phyloP scores from a whole-genome alignment of 2,113 vertebrate species.

The Silurus meridionalis region DNA sequence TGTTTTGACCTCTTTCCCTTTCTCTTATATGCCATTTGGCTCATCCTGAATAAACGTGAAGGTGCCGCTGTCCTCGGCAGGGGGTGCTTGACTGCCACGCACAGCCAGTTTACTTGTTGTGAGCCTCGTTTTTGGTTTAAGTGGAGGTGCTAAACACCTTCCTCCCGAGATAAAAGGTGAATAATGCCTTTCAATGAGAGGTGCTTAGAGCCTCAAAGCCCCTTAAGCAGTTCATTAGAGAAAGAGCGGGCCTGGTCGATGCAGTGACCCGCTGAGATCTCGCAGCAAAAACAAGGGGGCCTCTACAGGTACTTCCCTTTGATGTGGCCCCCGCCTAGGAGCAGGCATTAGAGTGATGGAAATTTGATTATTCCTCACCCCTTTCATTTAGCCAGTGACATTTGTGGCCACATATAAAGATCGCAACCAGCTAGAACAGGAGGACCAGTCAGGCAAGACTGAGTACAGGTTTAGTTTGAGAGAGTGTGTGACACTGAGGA shows the following conservation, averaged over 20 bases:
- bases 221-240: conserved; percentile 73
- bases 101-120: conserved; percentile 64
- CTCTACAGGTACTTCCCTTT: conserved; percentile 60
- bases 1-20: conserved; percentile 1
- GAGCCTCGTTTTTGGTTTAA: conserved; percentile 66
- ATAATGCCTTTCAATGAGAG: conserved; percentile 67
- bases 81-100: conserved; percentile 42
- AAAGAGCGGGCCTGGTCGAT: conserved; percentile 57
- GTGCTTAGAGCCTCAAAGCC: conserved; percentile 66
- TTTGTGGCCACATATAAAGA: conserved; percentile 66
- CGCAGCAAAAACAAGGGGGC: conserved; percentile 46
- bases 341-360: conserved; percentile 64
- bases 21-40: conserved; percentile 68
- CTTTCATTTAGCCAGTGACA: conserved; percentile 56
- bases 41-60: conserved; percentile 73
- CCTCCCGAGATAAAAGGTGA: conserved; percentile 70
- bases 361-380: conserved; percentile 72
- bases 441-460: conserved; percentile 50
- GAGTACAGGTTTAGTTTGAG: conserved; percentile 33
- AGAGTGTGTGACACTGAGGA: conserved; percentile 50
- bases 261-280: conserved; percentile 55
- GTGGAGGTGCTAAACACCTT: conserved; percentile 67
- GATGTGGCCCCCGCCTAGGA: conserved; percentile 64
- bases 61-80: conserved; percentile 62
- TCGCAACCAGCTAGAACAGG: conserved; percentile 42